Evolutionary conservation across 2,797 vertebrate species (phyloP).

Genomic region (Setipinna tenuifilis): DNA sequence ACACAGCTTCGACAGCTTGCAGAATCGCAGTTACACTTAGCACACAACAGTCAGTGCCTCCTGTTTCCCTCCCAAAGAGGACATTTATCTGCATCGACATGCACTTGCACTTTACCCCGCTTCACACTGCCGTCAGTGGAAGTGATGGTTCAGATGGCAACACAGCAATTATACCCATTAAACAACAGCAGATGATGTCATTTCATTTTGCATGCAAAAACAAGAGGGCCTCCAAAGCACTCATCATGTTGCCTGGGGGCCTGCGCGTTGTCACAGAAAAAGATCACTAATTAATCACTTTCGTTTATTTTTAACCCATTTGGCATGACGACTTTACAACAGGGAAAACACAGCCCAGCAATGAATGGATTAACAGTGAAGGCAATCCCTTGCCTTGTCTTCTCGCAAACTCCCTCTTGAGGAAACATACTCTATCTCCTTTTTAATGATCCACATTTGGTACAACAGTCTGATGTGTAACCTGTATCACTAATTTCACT

Average conservation of each 20-base stretch:
- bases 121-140: background rate
- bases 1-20: too few relatives aligned
- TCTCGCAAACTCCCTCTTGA: background rate
- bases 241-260: background rate
- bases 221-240: background rate
- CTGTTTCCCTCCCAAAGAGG: too few relatives aligned
- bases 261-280: background rate
- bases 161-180: background rate
- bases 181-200: constrained; percentile 18
- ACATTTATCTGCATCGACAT: too few relatives aligned
- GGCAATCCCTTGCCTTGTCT: background rate
- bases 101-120: background rate
- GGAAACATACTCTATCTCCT: background rate
- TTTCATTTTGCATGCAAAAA: constrained; percentile 14
- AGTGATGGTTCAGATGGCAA: background rate
- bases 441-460: background rate
- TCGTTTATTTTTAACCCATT: constrained; percentile 17
- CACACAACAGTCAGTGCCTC: too few relatives aligned
- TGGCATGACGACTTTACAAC: background rate
- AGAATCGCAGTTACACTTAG: too few relatives aligned
- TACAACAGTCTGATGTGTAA: constrained; percentile 1
- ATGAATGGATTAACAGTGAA: background rate
- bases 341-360: background rate
- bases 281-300: constrained; percentile 12
- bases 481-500: too few relatives aligned